phyloP scores from a whole-genome alignment of 1,140 invertebrate genomes.

The silkworm (Bombyx mori) region ASM3026992v2 NC_085107.1:7831001-7831500 shows the following conservation, averaged over 20 bases:
- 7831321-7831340: no score
- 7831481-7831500: no score
- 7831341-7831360: no score
- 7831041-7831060: no score
- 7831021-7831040: no score
- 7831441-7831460: no score
- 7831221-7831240: conserved; percentile 19
- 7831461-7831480: no score
- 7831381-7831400: no score
- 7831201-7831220: conserved; percentile 19
- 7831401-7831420: no score
- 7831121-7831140: neutral
- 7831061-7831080: neutral
- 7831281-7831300: conserved; percentile 1
- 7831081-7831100: neutral
- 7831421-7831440: no score
- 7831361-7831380: no score
- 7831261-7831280: conserved; percentile 6
- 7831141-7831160: conserved; percentile 18
- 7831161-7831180: conserved; percentile 22
- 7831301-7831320: neutral
- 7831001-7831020: no score
- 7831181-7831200: conserved; percentile 18
- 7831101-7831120: conserved; percentile 2
- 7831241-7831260: conserved; percentile 8